Conservation (phyloP, 2,797 vertebrate species). For the Iguana delicatissima region DNA sequence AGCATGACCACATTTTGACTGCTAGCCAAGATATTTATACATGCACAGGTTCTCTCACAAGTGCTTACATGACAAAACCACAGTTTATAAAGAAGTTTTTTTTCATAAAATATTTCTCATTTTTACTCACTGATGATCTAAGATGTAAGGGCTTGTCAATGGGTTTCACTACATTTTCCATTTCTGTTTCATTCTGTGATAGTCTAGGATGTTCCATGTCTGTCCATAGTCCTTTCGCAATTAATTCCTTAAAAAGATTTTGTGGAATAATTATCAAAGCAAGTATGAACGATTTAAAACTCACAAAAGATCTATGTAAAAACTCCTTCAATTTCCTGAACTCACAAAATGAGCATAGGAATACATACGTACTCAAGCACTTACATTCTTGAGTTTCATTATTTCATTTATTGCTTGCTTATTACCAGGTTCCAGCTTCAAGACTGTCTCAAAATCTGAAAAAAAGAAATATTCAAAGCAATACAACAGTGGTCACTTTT, state of each 20-base stretch:
- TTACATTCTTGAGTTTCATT: conserved; percentile 88
- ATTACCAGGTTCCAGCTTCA: conserved; percentile 96
- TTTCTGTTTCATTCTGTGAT: conserved; percentile 72
- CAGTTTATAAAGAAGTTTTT: neutral
- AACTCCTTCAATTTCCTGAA: conserved; percentile 11
- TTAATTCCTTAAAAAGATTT: conserved; percentile 77
- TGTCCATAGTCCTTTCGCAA: conserved; percentile 73
- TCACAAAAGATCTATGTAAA: conserved; percentile 33
- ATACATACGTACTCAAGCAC: conserved; percentile 33
- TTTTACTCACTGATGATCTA: conserved; percentile 86
- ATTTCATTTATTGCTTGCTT: conserved; percentile 94
- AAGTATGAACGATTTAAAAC: conserved; percentile 44
- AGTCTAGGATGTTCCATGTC: conserved; percentile 61
- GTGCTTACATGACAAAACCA: no score
- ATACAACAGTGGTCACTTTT: neutral
- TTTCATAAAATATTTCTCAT: neutral
- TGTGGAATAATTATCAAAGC: neutral
- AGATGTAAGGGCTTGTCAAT: conserved; percentile 84
- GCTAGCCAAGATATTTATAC: neutral
- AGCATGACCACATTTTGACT: neutral
- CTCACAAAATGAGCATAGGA: neutral
- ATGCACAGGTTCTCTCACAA: neutral
- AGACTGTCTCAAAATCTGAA: conserved; percentile 92
- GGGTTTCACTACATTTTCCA: conserved; percentile 84
- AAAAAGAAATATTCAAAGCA: conserved; percentile 33